Conservation (phyloP, 2,888 invertebrate species). For the Parnassius orleans region DNA sequence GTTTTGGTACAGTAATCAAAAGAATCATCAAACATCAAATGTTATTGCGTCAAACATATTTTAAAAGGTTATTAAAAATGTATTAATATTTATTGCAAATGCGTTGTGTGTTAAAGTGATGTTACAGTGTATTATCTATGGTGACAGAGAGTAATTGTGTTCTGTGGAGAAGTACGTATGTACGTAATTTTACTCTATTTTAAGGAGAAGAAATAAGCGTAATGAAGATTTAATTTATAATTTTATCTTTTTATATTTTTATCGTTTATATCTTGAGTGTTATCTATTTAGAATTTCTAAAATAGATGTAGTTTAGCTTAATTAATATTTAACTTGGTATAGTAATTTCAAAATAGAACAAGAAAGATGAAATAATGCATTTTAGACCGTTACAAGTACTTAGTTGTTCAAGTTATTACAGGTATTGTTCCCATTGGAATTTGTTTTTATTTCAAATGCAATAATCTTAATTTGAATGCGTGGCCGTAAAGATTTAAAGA, state of each 20-base stretch:
- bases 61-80: conserved; percentile 1
- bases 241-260: conserved; percentile 6
- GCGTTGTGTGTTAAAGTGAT: not conserved
- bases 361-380: too few species aligned
- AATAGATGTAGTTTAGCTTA: not conserved
- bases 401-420: too few species aligned
- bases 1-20: not conserved
- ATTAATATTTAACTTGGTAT: too few species aligned
- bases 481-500: too few species aligned
- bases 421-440: too few species aligned
- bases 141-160: too few species aligned
- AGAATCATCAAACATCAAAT: conserved; percentile 5
- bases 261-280: not conserved
- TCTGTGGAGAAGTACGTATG: too few species aligned
- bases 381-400: too few species aligned
- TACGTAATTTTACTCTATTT: too few species aligned
- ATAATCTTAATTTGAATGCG: too few species aligned
- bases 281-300: not conserved
- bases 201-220: not conserved
- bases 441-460: too few species aligned
- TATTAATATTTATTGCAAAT: conserved; percentile 2
- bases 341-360: too few species aligned
- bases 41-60: not conserved
- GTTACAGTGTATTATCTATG: conserved; percentile 1
- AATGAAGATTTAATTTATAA: conserved; percentile 1